A percentile compares a stretch with the other conserved stretches of the same genome.
These are phyloP conservation scores for Ichneumoninae sp. DNA, from an alignment of 2,888 invertebrate genomes.

Conservation along the genomic window DNA sequence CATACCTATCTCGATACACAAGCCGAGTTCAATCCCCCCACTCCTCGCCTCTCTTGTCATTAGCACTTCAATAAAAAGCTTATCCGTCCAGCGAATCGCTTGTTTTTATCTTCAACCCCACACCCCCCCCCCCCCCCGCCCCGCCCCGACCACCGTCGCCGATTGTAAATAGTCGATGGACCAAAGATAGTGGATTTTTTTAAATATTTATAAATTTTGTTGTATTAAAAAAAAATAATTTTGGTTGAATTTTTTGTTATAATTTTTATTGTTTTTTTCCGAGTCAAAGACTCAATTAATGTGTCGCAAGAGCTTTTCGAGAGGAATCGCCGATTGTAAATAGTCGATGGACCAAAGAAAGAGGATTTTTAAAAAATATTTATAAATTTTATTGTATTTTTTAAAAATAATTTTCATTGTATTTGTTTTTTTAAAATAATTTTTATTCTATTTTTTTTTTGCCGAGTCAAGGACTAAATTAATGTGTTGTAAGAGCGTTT, in stretches of 20 bases:
- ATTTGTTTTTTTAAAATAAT: no score
- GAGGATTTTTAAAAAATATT: no score
- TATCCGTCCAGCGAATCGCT: slow-evolving; percentile 2
- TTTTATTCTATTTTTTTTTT: no score
- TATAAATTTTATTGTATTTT: no score
- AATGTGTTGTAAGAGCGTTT: background rate
- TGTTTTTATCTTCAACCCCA: background rate
- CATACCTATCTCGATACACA: slow-evolving; percentile 9
- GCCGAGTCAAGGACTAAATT: background rate
- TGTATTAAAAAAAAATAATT: no score
- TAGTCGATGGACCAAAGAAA: no score
- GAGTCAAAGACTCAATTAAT: background rate
- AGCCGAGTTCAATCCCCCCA: background rate
- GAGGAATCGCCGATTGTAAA: background rate
- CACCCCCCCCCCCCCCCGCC: background rate
- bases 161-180: background rate
- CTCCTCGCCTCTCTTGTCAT: background rate
- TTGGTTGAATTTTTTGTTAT: no score
- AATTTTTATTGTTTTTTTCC: no score
- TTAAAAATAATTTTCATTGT: no score
- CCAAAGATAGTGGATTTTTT: background rate
- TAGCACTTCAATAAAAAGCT: slow-evolving; percentile 24
- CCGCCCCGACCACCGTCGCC: background rate
- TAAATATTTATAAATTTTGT: background rate
- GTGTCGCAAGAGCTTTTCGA: background rate